phyloP scores from a whole-genome alignment of 1,140 invertebrate genomes.

The Acromyrmex echinatior region DNA sequence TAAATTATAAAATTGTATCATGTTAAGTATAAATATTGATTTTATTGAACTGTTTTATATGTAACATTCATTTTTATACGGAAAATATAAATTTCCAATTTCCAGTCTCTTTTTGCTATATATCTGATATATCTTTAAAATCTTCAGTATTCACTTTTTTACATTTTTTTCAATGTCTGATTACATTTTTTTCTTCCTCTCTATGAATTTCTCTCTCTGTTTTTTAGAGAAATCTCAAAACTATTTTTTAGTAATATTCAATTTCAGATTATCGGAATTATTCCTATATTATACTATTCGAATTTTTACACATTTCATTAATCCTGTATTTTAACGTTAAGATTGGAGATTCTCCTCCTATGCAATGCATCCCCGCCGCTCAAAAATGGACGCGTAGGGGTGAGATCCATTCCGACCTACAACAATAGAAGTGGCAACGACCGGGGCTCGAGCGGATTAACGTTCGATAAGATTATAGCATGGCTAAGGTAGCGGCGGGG shows the following conservation, averaged over 20 bases:
- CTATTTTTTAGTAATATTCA: not conserved
- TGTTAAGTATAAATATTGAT: too few relatives aligned
- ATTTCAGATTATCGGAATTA: not conserved
- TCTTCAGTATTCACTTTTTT: not conserved
- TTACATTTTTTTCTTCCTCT: not conserved
- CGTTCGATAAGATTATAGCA: constrained; percentile 67
- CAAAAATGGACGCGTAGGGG: constrained; percentile 3
- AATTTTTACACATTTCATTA: not conserved
- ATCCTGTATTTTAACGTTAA: not conserved
- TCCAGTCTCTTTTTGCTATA: too few relatives aligned
- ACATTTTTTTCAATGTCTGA: not conserved
- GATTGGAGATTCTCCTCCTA: not conserved
- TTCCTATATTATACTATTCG: not conserved
- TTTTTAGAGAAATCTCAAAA: not conserved
- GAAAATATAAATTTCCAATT: too few relatives aligned
- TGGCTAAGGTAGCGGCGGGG: not conserved
- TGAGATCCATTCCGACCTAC: constrained; percentile 62
- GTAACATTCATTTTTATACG: too few relatives aligned
- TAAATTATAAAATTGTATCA: too few relatives aligned
- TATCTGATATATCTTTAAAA: not conserved
- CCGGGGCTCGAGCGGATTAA: constrained; percentile 60
- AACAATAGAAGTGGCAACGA: constrained; percentile 69
- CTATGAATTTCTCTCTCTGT: too few relatives aligned
- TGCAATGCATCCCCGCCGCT: not conserved
- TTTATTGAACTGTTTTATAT: too few relatives aligned